Evolutionary conservation across 2,113 vertebrate species (phyloP), one percentile per base, ranked within the genome.

Genomic region (Microcebus lehilahytsara): DNA sequence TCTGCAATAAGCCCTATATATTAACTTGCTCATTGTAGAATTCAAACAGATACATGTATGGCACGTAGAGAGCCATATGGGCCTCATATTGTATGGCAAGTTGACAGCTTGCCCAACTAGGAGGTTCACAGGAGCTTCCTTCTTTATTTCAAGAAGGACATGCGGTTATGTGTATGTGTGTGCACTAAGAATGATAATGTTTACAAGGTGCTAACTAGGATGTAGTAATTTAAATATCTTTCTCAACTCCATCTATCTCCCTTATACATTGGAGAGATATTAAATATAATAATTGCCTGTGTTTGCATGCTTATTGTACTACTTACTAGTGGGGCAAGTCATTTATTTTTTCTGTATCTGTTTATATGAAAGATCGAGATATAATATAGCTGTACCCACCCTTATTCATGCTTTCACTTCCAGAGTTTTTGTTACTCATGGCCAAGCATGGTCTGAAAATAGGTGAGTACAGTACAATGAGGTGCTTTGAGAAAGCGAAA

Each of bases 251-350:
- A 67, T 42, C 32, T 94, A 67, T 42, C 25, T 94, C 3, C 8
- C 27, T 74, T 83, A 17, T 0, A 69, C 20, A n/a, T 53, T 90
- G 11, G 27, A 75, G 2, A 91, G 17, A 17, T 66, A 80, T 42
- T 71, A 72, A 17, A 9, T 25, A 32, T 12, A 49, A 20, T 1
- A 5, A 37, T 5, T 2, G 6, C 22, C 27, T 25, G 2, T 6
- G 0, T 78, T 58, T 80, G 6, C 10, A 51, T 51, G 2, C 22
- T 32, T 16, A n/a, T 25, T 42, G 7, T 0, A 7, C 17, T 32
- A 7, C 17, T 32, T 58, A 67, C 16, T 80, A 40, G 19, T 6
- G 19, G 23, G 37, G 53, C 0, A 27, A 80, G 20, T 34, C 94
- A 30, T 20, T 53, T 66, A 34, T 3, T 11, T 87, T 69, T 25